Base-by-base conservation (phyloP, 2,888 invertebrate species). In the Eristalis intricaria region DNA sequence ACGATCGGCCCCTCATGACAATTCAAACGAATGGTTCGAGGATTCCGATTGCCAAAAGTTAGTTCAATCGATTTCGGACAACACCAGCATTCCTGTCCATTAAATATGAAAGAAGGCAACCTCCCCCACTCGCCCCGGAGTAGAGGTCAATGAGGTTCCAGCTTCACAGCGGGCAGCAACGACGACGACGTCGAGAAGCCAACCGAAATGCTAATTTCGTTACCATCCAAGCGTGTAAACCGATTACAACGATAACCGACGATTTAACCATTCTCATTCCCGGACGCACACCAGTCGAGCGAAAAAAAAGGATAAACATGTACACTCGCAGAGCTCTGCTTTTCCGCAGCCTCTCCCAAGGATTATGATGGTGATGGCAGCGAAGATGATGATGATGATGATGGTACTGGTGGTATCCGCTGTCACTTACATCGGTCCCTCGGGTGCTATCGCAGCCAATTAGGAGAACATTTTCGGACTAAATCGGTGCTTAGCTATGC, bases 361-460 rank as follows among this genome's bases (percentile, higher is more conserved):
- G 82, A 77, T 0, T 19, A 76, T 69, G 77, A 82, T 65, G 74
- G 70, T 86, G 81, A 86, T 86, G 77, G 73, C 73, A 56, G 82
- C 69, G 38, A 78, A 70, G 84, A 73, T 83, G 85, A 74, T 75
- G 79, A 81, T 85, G 81, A 80, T 80, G 43, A 50, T 50, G 79
- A 81, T 85, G 81, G 73, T 80, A 15, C n/a, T 50, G 50, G 73
- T 75, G 71, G 80, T 84, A 80, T 83, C 79, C 83, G 75, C 88
- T 90, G 90, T 90, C 90, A 90, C 89, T 90, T 89, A 89, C 89
- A 90, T 88, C 89, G 69, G 77, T 92, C 92, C 92, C 92, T 90
- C 90, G 92, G 92, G 92, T 91, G 89, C 92, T 91, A 91, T 92
- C 91, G 91, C 90, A 92, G 92, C 92, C 92, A 92, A 92, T 92